A percentile compares a stretch with the other conserved stretches of the same genome.
phyloP scores from a whole-genome alignment of 2,113 vertebrate species.

The Entomyzon cyanotis region DNA sequence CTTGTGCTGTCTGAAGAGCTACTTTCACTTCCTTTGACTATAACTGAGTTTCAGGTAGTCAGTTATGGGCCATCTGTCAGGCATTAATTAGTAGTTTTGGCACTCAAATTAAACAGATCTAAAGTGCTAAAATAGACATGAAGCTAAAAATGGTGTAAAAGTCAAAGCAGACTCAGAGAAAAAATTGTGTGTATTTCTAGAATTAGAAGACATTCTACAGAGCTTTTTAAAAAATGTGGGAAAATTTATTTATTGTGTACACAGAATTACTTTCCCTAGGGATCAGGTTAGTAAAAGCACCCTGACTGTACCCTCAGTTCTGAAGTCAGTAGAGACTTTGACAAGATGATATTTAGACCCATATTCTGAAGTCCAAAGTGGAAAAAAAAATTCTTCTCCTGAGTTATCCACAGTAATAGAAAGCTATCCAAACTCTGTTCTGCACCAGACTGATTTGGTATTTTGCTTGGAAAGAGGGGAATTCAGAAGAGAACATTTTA shows the following conservation, averaged over 20 bases:
- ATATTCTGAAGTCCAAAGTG: neutral
- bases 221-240: neutral
- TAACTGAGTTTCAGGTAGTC: neutral
- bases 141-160: neutral
- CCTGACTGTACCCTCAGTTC: neutral
- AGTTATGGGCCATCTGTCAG: neutral
- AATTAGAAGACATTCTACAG: neutral
- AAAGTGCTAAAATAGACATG: neutral
- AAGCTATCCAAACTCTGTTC: neutral
- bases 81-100: neutral
- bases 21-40: neutral
- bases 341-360: neutral
- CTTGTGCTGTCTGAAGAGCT: neutral
- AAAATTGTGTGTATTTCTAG: neutral
- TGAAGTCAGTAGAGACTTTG: neutral
- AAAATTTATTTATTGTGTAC: neutral
- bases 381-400: neutral
- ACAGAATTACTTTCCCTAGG: neutral
- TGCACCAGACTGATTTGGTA: neutral
- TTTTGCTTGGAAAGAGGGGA: neutral
- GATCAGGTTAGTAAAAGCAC: neutral
- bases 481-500: neutral
- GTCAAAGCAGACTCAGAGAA: neutral
- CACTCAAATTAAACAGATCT: neutral
- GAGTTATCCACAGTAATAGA: neutral